Base-by-base conservation (phyloP, 2,797 vertebrate genomes). In the Brachyalestes nurse region DNA sequence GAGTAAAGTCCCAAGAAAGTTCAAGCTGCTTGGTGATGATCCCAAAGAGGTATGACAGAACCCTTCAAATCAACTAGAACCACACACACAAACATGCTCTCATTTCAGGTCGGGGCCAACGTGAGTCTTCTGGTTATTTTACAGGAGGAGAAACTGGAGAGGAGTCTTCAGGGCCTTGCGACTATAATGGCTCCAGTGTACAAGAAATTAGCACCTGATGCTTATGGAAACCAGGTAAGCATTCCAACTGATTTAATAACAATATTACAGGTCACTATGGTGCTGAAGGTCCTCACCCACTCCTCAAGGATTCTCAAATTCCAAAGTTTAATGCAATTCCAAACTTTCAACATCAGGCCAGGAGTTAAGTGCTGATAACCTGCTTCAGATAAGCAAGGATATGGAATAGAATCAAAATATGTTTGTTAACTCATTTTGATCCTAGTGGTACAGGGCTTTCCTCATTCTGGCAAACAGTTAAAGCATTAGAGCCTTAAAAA, bases 1-100 rank as follows among this genome's bases (percentile, higher is more conserved):
- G 88, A 99, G 98, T 93, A 99, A 99, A 95, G 91, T 96, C 82
- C 98, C 98, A 83, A 96, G 97, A 90, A 99, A 98, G 92, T 99
- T 99, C 90, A 99, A 97, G 91, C 93, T 99, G 83, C 93, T 95
- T 83, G 96, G 95, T 76, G 97, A 99, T 92, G 97, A 99, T 86
- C 92, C 96, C 73, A 97, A 93, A 96, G 97, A 99, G 97, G 98
- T 98, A 93, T 86, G 92, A 91, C 9, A 21, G 14, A 77, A 6
- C 28, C 5, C 34, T 3, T 25, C 40, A 8, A 16, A 16, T 0
- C 17, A 61, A 21, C 14, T 6, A 55, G 2, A 23, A 53, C 5
- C 17, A 62, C 3, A 82, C 58, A 45, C 12, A 2, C 6, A 23
- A 9, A 42, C 17, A 49, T 1, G 4, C 2, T 72, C 9, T 2